A percentile compares a stretch with the other conserved stretches of the same genome.
Conservation (phyloP, 2,888 invertebrate genomes). For the Belgica antarctica region DNA sequence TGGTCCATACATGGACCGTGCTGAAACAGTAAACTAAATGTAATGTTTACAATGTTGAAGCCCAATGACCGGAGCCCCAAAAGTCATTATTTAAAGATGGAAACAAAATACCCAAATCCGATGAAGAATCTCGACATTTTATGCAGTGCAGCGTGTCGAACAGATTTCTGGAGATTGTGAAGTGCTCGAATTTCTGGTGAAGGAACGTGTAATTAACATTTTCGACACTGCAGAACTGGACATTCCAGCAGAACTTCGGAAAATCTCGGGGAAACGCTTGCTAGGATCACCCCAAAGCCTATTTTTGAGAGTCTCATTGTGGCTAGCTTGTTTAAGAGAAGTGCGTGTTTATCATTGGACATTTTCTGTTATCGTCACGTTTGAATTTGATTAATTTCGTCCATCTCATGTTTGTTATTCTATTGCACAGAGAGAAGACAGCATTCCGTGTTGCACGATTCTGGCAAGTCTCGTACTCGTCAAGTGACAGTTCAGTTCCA, state of each 20-base stretch:
- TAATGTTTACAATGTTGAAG: slow-evolving; percentile 30
- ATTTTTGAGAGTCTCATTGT: no score
- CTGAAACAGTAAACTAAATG: slow-evolving; percentile 35
- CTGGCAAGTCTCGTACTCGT: no score
- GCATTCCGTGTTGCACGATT: no score
- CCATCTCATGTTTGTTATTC: slow-evolving; percentile 6
- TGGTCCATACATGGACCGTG: background rate
- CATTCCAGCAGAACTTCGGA: no score
- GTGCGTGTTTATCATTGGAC: background rate
- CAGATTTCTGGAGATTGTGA: no score
- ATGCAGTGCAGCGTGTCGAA: background rate
- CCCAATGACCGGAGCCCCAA: background rate
- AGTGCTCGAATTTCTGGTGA: no score
- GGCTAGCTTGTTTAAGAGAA: slow-evolving; percentile 4
- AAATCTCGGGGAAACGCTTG: no score
- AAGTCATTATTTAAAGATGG: slow-evolving; percentile 1
- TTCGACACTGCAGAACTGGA: no score
- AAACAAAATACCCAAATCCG: background rate
- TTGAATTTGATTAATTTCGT: background rate
- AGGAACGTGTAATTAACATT: no score
- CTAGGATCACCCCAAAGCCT: no score
- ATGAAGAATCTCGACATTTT: background rate
- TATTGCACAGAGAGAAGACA: no score
- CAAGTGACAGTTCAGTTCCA: no score
- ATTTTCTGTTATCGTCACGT: background rate